Base-by-base conservation (phyloP, 2,888 invertebrate genomes). In the Gastracanthus pulcherrimus region DNA sequence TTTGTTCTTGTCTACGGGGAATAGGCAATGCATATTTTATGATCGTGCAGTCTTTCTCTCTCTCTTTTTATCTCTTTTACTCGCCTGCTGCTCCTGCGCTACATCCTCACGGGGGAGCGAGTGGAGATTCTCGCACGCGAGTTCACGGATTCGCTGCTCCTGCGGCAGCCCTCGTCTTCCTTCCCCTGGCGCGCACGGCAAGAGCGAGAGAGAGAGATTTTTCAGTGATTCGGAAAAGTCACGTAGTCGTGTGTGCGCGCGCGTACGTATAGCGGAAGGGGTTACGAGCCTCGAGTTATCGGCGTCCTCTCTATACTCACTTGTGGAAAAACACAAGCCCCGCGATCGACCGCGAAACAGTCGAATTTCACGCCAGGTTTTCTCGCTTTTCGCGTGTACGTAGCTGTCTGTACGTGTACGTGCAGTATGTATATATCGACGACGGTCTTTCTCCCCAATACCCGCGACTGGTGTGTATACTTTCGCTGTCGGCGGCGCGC, bases 1-100 rank as follows among this genome's bases (percentile, higher is more conserved):
- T 88, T 88, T 87, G 86, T 87, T 88, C 84, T 67, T 76, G 62
- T 84, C 85, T 83, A 81, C 84, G 77, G 84, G 84, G 85, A 88
- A 88, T 88, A 86, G 87, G 85, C 86, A 87, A 88, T 89, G 87
- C 89, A 89, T 89, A 90, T 90, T 90, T 89, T 89, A 89, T 87
- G 85, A 86, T 84, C 84, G 83, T 76, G 83, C 85, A 81, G 86
- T 85, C 83, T 86, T 85, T 85, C 72, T 55, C 77, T 82, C 70
- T 71, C 55, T 74, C 82, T 58, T 74, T 66, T 58, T 29, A 51
- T 79, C 75, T 77, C 72, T 72, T 45, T 60, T 76, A 64, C 66
- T 60, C 75, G n/a, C 45, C 6, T 13, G 23, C 36, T 4, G 1
- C 75, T 41, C 55, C 45, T 7, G 9, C 26, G 19, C 55, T 48